Conservation (phyloP, 2,797 vertebrate genomes). For the Syndactyla subalaris region DNA sequence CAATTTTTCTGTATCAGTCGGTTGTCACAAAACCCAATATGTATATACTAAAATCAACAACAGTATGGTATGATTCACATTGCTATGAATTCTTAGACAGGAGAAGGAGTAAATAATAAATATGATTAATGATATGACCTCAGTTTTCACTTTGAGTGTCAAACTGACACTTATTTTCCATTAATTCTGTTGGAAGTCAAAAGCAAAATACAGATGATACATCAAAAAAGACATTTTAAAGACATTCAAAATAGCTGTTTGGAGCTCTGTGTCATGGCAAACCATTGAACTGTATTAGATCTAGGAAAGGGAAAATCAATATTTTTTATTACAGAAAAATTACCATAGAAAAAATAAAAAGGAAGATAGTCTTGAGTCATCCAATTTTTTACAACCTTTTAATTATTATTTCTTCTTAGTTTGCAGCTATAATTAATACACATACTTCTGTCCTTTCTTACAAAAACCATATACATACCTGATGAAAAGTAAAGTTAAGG, state of each 20-base stretch:
- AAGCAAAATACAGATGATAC: not conserved
- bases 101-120: not conserved
- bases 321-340: not conserved
- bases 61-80: not conserved
- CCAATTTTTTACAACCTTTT: not conserved
- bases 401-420: not conserved
- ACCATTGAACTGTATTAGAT: not conserved
- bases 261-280: not conserved
- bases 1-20: not conserved
- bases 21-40: not conserved
- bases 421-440: not conserved
- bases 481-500: not conserved
- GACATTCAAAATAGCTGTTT: not conserved
- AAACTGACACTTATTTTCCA: not conserved
- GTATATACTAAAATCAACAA: not conserved
- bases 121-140: not conserved
- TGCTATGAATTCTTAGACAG: not conserved
- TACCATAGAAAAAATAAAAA: not conserved
- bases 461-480: not conserved
- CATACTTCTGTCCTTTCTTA: not conserved
- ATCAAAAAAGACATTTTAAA: not conserved
- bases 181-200: not conserved
- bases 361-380: not conserved
- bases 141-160: constrained; percentile 1
- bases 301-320: not conserved